Evolutionary conservation across 1,140 invertebrate genomes (phyloP), one percentile per base, ranked within the genome.

Genomic region (Latrodectus geometricus): DNA sequence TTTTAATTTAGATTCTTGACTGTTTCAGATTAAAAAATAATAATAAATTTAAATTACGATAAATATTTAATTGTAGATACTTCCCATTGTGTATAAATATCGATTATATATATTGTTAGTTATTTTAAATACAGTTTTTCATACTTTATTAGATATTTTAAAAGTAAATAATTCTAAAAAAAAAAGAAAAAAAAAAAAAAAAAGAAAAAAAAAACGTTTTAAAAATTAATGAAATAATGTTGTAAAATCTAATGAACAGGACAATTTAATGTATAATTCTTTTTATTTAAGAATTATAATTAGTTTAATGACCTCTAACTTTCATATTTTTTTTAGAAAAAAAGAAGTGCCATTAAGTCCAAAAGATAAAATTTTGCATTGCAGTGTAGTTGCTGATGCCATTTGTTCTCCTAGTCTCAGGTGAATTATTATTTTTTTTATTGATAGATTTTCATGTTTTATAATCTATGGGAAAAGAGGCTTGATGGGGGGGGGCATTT

Each of bases 311-410:
- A 35, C 35, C 5, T 1, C 2, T 35, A 35, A 35, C 35, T 35
- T 35, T 35, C 5, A 1, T 35, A 35, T 81, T 70, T 17, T 15
- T 89, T 79, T 21, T 66, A 92, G 92, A 87, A 92, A 92, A 90
- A 92, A 92, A 86, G 92, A 93, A 48, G 90, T 90, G 14, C 87
- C 90, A n/a, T 56, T 90, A 11, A 95, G 92, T 87, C 94, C 93
- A 90, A 95, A 95, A 89, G 95, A 96, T 77, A 95, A 95, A 90
- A 93, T 95, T 84, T 89, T 91, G 15, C 93, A 94, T 89, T 95
- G 95, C 90, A 92, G 93, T 82, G 91, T 93, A 56, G 93, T 96
- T 68, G 93, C 94, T 49, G 95, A 96, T 89, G 93, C 92, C 84
- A 93, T 96, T 75, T 94, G 93, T 91, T 92, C 93, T 20, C 90